A percentile compares a stretch with the other conserved stretches of the same genome.
Evolutionary conservation across 2,113 vertebrate species (phyloP).

Genomic region (Oostethus manadensis): DNA sequence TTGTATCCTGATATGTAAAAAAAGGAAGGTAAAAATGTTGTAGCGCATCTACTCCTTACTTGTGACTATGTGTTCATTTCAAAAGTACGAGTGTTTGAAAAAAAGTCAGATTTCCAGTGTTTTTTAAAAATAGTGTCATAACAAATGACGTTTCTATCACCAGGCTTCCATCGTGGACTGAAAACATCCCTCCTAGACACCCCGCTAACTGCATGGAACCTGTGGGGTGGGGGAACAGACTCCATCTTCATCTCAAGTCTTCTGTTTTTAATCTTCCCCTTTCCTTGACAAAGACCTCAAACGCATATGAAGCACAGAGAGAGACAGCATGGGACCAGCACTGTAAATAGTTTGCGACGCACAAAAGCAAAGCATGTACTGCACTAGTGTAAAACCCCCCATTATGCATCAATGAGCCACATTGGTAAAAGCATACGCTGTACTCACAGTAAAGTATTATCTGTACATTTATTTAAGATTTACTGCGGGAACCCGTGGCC

Average conservation of each 20-base stretch:
- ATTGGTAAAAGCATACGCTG: slow-evolving; percentile 30
- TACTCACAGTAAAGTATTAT: slow-evolving; percentile 28
- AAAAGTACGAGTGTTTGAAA: too few relatives aligned
- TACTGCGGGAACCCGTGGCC: slow-evolving; percentile 10
- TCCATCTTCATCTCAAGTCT: slow-evolving; percentile 28
- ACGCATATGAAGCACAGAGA: slow-evolving; percentile 19
- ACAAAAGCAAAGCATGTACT: slow-evolving; percentile 59
- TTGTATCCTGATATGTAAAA: too few relatives aligned
- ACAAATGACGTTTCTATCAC: neutral
- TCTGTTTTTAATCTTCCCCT: slow-evolving; percentile 12
- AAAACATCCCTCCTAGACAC: slow-evolving; percentile 16
- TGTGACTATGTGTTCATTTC: too few relatives aligned
- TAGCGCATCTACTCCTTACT: too few relatives aligned
- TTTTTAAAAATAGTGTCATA: too few relatives aligned
- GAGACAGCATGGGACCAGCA: slow-evolving; percentile 60
- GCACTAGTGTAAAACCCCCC: slow-evolving; percentile 40
- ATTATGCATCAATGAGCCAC: slow-evolving; percentile 61
- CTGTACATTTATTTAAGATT: slow-evolving; percentile 21
- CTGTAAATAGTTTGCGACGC: slow-evolving; percentile 51
- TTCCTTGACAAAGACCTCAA: slow-evolving; percentile 10
- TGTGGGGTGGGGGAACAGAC: neutral
- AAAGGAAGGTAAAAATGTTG: too few relatives aligned
- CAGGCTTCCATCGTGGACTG: slow-evolving; percentile 37
- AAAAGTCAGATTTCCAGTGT: too few relatives aligned
- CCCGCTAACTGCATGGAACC: slow-evolving; percentile 52